A percentile compares a stretch with the other conserved stretches of the same genome.
These are phyloP conservation scores for Lithobates pipiens DNA, from an alignment of 2,797 vertebrate species.

Conservation along the genomic window DNA sequence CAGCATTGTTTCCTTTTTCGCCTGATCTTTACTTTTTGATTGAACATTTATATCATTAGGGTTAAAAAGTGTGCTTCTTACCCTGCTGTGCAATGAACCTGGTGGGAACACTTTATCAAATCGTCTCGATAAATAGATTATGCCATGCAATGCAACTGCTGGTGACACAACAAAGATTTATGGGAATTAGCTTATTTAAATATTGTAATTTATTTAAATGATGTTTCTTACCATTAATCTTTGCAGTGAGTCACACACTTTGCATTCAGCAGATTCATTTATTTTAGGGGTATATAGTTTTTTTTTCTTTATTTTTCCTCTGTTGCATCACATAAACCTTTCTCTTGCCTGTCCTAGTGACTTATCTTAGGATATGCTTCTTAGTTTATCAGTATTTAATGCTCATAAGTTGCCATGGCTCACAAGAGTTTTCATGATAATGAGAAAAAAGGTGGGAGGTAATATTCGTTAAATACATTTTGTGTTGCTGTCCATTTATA, in stretches of 20 bases:
- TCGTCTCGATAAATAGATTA: conserved; percentile 36
- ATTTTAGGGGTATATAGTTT: conserved; percentile 9
- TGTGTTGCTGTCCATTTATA: not conserved
- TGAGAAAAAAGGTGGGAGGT: not conserved
- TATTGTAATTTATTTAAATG: conserved; percentile 55
- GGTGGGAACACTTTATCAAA: conserved; percentile 30
- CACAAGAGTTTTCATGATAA: not conserved
- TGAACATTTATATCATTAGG: conserved; percentile 24
- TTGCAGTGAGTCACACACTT: conserved; percentile 39
- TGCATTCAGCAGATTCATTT: conserved; percentile 27
- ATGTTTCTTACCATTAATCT: conserved; percentile 43
- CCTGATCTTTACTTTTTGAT: not conserved
- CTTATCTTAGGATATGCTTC: not conserved
- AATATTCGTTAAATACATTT: not conserved
- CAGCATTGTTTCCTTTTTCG: conserved; percentile 2
- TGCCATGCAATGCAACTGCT: conserved; percentile 25
- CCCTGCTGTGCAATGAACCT: conserved; percentile 22
- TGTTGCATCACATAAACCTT: not conserved
- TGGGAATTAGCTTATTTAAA: conserved; percentile 54
- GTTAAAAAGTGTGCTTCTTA: conserved; percentile 47
- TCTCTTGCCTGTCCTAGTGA: not conserved
- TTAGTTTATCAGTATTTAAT: conserved; percentile 22
- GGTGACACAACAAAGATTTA: conserved; percentile 52
- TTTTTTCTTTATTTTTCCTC: not conserved
- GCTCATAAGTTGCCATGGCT: not conserved